Evolutionary conservation across 2,888 invertebrate genomes (phyloP), one percentile per base, ranked within the genome.

Genomic region (Diarsia rubi): DNA sequence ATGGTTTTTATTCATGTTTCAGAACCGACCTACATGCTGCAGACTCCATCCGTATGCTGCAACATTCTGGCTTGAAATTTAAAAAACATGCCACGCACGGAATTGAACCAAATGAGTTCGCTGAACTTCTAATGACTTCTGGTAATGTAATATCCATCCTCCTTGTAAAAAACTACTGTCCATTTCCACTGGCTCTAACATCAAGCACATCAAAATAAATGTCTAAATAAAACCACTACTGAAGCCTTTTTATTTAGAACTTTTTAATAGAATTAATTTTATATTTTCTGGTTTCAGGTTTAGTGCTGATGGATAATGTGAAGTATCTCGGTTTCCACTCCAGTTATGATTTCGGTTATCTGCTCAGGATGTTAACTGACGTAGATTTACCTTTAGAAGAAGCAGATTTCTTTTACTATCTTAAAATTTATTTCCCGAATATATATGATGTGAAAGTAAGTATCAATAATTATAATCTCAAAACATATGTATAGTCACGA

Each of bases 301-400:
- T 99, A 89, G 99, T 99, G 65, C 97, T 99, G 54, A 98, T 98
- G 97, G 99, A 99, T 89, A 98, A 99, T 91, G 98, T 99, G 78
- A 99, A 99, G 94, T 99, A 99, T 99, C 97, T 99, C 57, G 99
- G 99, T 83, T 99, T 99, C 96, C 99, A 99, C 96, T 99, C 99
- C 86, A 99, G 99, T 81, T 99, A 99, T 94, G 99, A 99, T 96
- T 99, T 99, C 96, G 99, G 99, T 62, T 99, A 99, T 95, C 97
- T 99, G 88, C 97, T 99, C 65, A 99, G 99, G 95, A 97, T 99
- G 79, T 97, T 99, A 81, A 99, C 99, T 3, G 98, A 99, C 95
- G 98, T 98, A 92, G 98, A 98, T 93, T 97, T 99, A 89, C 99
- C 99, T 24, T 97, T 98, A 84, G 99, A 99, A 91, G 99, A 99